phyloP scores from a whole-genome alignment of 2,797 vertebrate species.

The Phoeniculus purpureus region DNA sequence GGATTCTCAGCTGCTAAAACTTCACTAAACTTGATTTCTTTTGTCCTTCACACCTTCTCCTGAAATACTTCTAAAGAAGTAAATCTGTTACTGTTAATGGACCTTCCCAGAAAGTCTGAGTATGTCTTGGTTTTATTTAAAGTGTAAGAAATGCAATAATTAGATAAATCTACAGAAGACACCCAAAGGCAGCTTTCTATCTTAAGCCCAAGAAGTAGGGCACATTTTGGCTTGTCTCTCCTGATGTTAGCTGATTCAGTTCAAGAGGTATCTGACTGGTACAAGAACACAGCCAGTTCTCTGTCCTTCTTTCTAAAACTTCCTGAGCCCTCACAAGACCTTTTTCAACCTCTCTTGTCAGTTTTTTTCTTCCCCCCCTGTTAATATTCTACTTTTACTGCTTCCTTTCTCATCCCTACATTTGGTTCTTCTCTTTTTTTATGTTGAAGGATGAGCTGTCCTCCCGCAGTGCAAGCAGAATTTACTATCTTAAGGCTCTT shows the following conservation, averaged over 20 bases:
- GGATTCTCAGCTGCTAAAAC: not conserved
- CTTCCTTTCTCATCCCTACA: not conserved
- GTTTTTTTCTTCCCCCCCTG: not conserved
- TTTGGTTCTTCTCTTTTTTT: not conserved
- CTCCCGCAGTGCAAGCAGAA: not conserved
- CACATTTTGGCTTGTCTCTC: not conserved
- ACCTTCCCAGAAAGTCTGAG: not conserved
- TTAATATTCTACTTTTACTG: conserved; percentile 8
- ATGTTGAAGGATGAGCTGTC: conserved; percentile 17
- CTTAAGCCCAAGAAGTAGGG: not conserved
- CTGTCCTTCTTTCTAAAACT: not conserved
- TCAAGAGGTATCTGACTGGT: not conserved
- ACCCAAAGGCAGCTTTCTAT: not conserved
- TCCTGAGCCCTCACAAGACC: not conserved
- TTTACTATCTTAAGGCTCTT: conserved; percentile 20
- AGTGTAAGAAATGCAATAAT: not conserved
- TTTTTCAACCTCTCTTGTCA: not conserved
- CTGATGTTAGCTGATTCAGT: not conserved
- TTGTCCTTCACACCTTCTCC: not conserved
- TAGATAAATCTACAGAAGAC: not conserved
- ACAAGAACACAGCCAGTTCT: not conserved
- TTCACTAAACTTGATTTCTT: not conserved
- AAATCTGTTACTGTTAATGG: not conserved
- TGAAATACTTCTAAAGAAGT: not conserved
- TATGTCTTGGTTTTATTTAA: not conserved